Evolutionary conservation across 1,140 invertebrate species (phyloP).

Genomic region (Dysdera silvatica): DNA sequence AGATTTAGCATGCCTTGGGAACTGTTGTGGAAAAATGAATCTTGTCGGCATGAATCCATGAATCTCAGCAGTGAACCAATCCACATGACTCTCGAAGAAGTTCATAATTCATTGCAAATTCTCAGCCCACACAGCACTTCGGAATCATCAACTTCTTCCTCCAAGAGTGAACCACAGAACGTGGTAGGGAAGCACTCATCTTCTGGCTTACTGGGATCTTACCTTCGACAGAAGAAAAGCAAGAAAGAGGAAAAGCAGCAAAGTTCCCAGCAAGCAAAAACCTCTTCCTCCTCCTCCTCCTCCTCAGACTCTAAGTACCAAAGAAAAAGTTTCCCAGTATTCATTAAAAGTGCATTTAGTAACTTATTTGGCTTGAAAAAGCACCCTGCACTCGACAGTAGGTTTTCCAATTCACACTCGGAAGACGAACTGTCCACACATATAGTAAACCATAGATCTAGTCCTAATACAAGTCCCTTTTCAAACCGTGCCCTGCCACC

Average conservation of each 20-base stretch:
- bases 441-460: constrained; percentile 19
- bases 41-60: constrained; percentile 1
- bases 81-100: constrained; percentile 76
- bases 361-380: constrained; percentile 30
- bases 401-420: constrained; percentile 16
- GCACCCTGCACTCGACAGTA: not conserved
- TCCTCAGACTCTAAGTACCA: constrained; percentile 26
- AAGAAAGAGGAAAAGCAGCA: constrained; percentile 12
- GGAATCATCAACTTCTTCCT: constrained; percentile 9
- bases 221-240: constrained; percentile 21
- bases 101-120: constrained; percentile 58
- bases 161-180: constrained; percentile 17
- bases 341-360: constrained; percentile 32
- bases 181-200: constrained; percentile 26
- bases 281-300: too few relatives aligned
- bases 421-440: constrained; percentile 13
- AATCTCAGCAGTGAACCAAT: constrained; percentile 54
- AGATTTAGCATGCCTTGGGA: constrained; percentile 26
- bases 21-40: constrained; percentile 17
- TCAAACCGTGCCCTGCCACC: constrained; percentile 67
- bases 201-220: constrained; percentile 35
- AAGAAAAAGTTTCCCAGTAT: constrained; percentile 31
- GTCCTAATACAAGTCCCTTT: constrained; percentile 43
- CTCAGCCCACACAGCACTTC: constrained; percentile 37
- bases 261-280: not conserved